phyloP scores from a whole-genome alignment of 2,797 vertebrate species.

The Siniperca scherzeri region DNA sequence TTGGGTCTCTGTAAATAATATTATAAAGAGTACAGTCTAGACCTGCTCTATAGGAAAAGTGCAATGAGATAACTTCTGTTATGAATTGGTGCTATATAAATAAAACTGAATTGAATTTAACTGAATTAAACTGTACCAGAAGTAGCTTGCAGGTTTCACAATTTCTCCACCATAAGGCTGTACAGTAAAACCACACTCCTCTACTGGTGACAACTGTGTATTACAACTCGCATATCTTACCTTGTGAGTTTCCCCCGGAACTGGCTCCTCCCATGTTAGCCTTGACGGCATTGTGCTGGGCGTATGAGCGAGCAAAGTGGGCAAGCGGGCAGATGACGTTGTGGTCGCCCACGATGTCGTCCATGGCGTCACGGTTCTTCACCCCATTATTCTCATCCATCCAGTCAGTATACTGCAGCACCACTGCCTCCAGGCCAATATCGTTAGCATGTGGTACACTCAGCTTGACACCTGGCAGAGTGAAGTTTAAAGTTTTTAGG shows the following conservation, averaged over 20 bases:
- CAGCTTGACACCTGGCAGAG: slow-evolving; percentile 86
- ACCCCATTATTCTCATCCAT: slow-evolving; percentile 89
- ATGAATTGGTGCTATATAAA: no score
- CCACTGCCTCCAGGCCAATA: slow-evolving; percentile 92
- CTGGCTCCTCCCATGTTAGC: slow-evolving; percentile 66
- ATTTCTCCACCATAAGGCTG: not conserved
- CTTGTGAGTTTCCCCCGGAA: slow-evolving; percentile 78
- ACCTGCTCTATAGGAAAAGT: no score
- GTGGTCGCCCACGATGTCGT: slow-evolving; percentile 94
- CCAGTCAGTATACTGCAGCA: slow-evolving; percentile 96
- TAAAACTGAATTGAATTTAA: no score
- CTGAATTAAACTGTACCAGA: not conserved
- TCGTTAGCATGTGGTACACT: slow-evolving; percentile 93
- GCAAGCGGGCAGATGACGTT: slow-evolving; percentile 94
- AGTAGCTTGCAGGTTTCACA: not conserved
- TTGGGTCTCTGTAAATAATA: no score
- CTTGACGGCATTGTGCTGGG: slow-evolving; percentile 82
- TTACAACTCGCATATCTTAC: slow-evolving; percentile 40
- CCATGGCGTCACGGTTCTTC: slow-evolving; percentile 93
- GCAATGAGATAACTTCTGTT: no score
- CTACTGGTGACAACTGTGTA: not conserved
- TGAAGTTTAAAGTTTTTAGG: not conserved
- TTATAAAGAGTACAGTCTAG: no score
- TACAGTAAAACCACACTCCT: not conserved
- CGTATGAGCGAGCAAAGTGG: slow-evolving; percentile 88